A percentile compares a stretch with the other conserved stretches of the same genome.
Conservation (phyloP, 2,888 invertebrate genomes). For the Antitype chi region DNA sequence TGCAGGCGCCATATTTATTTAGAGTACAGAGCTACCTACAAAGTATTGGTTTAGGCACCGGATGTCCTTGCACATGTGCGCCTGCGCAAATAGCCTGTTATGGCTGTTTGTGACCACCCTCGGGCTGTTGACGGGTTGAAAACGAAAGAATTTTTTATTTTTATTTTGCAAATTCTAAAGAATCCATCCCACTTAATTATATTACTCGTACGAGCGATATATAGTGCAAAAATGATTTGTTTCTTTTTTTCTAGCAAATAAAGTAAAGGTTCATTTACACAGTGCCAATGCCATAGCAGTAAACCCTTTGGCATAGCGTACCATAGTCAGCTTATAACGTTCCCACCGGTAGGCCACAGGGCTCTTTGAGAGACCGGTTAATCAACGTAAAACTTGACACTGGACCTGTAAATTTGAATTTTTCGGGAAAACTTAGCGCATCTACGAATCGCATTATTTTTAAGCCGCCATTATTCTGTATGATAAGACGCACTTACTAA, state of each 20-base stretch:
- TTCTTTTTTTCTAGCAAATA: neutral
- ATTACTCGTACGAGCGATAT: neutral
- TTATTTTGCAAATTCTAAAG: neutral
- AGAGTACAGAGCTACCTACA: constrained; percentile 28
- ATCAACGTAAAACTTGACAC: no score
- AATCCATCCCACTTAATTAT: neutral
- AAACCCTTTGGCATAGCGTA: no score
- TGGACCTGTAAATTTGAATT: no score
- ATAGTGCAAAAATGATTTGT: neutral
- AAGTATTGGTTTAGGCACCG: constrained; percentile 67
- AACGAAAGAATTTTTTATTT: constrained; percentile 23
- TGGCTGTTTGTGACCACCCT: constrained; percentile 61
- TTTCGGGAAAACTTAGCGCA: no score
- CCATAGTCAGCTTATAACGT: no score
- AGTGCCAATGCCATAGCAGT: no score
- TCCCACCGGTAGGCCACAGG: no score
- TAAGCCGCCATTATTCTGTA: no score
- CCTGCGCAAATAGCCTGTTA: constrained; percentile 43
- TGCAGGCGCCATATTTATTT: constrained; percentile 51
- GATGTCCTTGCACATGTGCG: constrained; percentile 63
- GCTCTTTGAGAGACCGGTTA: no score
- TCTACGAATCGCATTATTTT: no score
- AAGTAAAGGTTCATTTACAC: no score
- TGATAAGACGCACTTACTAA: neutral
- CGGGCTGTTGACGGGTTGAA: constrained; percentile 35